Percentiles rank a stretch among this genome's conserved stretches.
These are phyloP conservation scores for Xyliphius kryptos DNA, from an alignment of 2,113 vertebrate species.

Conservation along the genomic window DNA sequence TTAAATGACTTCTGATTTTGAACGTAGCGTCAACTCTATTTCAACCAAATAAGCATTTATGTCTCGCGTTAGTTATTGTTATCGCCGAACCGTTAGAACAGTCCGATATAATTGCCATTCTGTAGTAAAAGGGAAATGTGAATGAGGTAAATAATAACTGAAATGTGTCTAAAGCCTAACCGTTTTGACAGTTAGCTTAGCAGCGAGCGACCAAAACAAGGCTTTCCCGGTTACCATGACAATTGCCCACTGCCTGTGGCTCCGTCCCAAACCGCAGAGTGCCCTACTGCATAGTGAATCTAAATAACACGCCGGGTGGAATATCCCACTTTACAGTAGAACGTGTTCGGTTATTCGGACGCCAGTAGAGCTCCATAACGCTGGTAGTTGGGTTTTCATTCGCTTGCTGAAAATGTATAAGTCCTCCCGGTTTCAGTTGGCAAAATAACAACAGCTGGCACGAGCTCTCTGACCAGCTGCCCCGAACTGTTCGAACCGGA, in stretches of 20 bases:
- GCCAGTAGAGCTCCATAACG: too few relatives aligned
- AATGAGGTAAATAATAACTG: too few relatives aligned
- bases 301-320: neutral
- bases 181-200: neutral
- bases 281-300: neutral
- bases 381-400: too few relatives aligned
- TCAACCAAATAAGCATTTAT: too few relatives aligned
- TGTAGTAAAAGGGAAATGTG: too few relatives aligned
- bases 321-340: neutral
- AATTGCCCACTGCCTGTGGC: slow-evolving; percentile 11
- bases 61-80: too few relatives aligned
- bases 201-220: neutral
- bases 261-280: neutral
- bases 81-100: too few relatives aligned
- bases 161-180: too few relatives aligned
- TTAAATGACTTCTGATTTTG: too few relatives aligned
- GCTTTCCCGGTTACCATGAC: slow-evolving; percentile 17
- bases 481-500: neutral
- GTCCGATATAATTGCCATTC: too few relatives aligned
- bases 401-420: too few relatives aligned
- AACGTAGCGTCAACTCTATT: too few relatives aligned
- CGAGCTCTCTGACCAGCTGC: slow-evolving; percentile 6
- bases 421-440: slow-evolving; percentile 3
- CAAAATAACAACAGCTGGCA: slow-evolving; percentile 6
- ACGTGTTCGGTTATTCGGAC: neutral